phyloP scores from a whole-genome alignment of 92 coral and sea anemone genomes.

The Palythoa grandiflora region DNA sequence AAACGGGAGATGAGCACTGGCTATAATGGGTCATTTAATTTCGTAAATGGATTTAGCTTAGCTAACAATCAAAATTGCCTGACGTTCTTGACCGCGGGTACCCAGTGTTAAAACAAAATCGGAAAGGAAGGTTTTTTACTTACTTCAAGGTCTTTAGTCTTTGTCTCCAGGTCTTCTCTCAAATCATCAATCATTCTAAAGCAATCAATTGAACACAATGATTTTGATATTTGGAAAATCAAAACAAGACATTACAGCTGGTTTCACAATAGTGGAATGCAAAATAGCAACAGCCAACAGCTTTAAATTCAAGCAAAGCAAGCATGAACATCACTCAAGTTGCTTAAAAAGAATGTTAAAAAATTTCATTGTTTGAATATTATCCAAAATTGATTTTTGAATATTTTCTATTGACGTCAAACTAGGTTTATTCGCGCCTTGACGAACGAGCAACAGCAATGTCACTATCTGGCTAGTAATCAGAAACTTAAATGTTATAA shows the following conservation, averaged over 20 bases:
- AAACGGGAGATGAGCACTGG: too few species aligned
- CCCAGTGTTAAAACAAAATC: not conserved
- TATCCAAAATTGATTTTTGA: too few species aligned
- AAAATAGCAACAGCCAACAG: not conserved
- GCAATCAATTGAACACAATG: not conserved
- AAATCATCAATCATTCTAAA: conserved; percentile 39
- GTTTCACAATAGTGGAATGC: not conserved
- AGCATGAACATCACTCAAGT: too few species aligned
- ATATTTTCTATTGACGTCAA: too few species aligned
- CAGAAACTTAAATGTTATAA: too few species aligned
- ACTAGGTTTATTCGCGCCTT: too few species aligned
- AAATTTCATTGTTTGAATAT: too few species aligned
- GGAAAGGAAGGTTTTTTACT: not conserved
- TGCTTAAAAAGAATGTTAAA: too few species aligned
- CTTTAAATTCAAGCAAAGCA: not conserved
- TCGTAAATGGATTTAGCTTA: too few species aligned
- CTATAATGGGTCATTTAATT: too few species aligned
- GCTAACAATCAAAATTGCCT: not conserved
- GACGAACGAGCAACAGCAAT: too few species aligned
- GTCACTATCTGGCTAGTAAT: too few species aligned
- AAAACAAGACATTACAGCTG: not conserved
- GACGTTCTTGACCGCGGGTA: not conserved
- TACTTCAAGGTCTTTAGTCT: conserved; percentile 30
- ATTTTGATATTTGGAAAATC: not conserved
- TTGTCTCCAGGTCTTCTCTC: conserved; percentile 34